Base-by-base conservation (phyloP, 2,888 invertebrate species). In the Chirona hameri region DNA sequence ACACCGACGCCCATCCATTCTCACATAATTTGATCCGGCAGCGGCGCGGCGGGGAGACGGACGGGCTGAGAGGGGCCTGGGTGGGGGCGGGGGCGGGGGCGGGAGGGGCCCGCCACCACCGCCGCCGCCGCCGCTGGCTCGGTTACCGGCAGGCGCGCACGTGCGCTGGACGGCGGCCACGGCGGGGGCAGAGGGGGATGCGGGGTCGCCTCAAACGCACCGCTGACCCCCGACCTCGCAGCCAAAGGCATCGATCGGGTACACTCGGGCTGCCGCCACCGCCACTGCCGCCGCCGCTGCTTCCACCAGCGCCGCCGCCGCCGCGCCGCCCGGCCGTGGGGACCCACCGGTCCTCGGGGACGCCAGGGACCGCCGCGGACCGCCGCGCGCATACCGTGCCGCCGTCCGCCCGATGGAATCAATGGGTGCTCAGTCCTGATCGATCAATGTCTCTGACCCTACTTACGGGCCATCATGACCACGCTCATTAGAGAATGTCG, bases 361-460 rank as follows among this genome's bases (percentile, higher is more conserved):
- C 65, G 65, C n/a, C n/a, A 65, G 10, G 65, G n/a, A n/a, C n/a
- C 24, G 76, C 46, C 27, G 46, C 21, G 24, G 24, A 39, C 24
- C 24, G 24, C 46, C 76, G 9, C 46, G 76, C 39, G 76, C 76
- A 76, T 76, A 76, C 76, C 76, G 76, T 7, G 46, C 76, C 18
- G 52, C 48, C 24, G 18, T 27, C 27, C 29, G 80, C 18, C 80
- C 80, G 29, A 80, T 80, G 80, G 18, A 55, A 80, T 80, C 80
- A 80, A 80, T 80, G 52, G 80, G 52, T 29, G 29, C 80, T 80
- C 80, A 21, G 29, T 80, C 80, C 48, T n/a, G 80, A 80, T 80
- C 80, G 80, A 80, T 80, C 80, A 80, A 52, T 27, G 80, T 80
- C 80, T 48, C 80, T 52, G 80, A 80, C 80, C 80, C 80, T 76